Percentiles rank a stretch among this genome's conserved stretches.
Evolutionary conservation across 2,888 invertebrate species (phyloP).

Genomic region (Eurois occulta): DNA sequence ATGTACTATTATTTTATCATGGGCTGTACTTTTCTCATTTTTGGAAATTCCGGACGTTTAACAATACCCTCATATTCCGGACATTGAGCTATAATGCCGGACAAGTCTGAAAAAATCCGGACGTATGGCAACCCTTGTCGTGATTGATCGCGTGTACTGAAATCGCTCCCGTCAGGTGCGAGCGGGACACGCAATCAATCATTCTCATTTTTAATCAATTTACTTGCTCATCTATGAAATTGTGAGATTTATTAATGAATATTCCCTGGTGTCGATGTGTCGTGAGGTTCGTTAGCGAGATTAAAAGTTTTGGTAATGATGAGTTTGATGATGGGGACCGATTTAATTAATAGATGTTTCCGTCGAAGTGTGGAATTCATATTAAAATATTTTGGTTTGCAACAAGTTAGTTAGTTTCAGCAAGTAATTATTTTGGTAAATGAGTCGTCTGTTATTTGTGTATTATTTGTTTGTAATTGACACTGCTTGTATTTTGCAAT

Average conservation of each 20-base stretch:
- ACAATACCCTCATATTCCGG: not conserved
- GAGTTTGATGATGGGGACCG: constrained; percentile 57
- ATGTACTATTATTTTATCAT: no score
- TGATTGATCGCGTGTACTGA: constrained; percentile 72
- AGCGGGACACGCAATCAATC: constrained; percentile 81
- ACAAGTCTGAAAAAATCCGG: not conserved
- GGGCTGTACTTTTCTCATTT: not conserved
- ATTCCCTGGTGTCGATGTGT: constrained; percentile 52
- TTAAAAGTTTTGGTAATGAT: constrained; percentile 68
- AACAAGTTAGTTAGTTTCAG: constrained; percentile 38
- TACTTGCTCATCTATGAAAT: constrained; percentile 78
- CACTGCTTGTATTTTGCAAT: not conserved
- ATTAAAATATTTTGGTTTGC: constrained; percentile 22
- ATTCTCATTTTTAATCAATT: constrained; percentile 85
- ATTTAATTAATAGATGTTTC: constrained; percentile 56
- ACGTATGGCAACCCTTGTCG: constrained; percentile 12
- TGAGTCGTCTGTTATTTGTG: not conserved
- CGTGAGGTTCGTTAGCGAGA: constrained; percentile 67
- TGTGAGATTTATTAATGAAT: constrained; percentile 67
- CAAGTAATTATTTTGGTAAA: constrained; percentile 8
- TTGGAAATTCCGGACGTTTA: not conserved
- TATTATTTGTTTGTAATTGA: not conserved
- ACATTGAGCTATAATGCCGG: not conserved
- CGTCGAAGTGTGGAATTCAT: constrained; percentile 11
- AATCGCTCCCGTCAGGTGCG: constrained; percentile 82